Evolutionary conservation across 30 jellyfish, hydroid and myxozoan species (phyloP), one percentile per base, ranked within the genome.

Genomic region (Rhopilema esculentum): DNA sequence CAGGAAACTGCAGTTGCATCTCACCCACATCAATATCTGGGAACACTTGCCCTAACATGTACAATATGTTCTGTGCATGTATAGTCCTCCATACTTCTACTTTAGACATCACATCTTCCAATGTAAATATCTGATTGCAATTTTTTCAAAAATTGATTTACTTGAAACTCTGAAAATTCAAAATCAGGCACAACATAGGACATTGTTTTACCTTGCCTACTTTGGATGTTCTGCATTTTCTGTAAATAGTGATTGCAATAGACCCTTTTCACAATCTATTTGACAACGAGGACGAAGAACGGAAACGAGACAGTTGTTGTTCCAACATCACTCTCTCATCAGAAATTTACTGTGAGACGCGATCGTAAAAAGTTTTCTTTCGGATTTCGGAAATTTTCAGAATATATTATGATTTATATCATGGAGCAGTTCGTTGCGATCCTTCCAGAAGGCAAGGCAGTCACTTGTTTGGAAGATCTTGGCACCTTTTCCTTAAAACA

Each of bases 21-120:
- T 66, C 75, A 29, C 69, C 84, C 19, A 32, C 82, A 82, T 67
- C 86, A 32, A 82, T 50, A 68, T 82, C 91, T 66, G 40, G 61
- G 69, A 82, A 82, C 75, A 82, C 85, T 31, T 48, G 63, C 65
- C 79, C 85, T 20, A 82, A 8, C 79, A 82, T 66, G 63, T 68
- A 25, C 20, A 65, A 49, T 48, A 82, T 82, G 62, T 67, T 77
- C 27, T 50, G 76, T 73, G 84, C 84, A 32, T 73, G 84, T 4
- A 40, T 73, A 16, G 84, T 79, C 66, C 89, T 63, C 89, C 89
- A 79, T 23, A 79, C 80, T 66, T 79, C 89, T 51, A 63, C 89
- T 8, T 66, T 27, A 22, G 81, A n/a, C 80, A 61, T 79, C 66
- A 79, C 69, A 79, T 79, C 89, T 79, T 79, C 80, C 80, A 79